phyloP scores from a whole-genome alignment of 2,113 vertebrate genomes.

The Cryptomyrus ogoouensis region DNA sequence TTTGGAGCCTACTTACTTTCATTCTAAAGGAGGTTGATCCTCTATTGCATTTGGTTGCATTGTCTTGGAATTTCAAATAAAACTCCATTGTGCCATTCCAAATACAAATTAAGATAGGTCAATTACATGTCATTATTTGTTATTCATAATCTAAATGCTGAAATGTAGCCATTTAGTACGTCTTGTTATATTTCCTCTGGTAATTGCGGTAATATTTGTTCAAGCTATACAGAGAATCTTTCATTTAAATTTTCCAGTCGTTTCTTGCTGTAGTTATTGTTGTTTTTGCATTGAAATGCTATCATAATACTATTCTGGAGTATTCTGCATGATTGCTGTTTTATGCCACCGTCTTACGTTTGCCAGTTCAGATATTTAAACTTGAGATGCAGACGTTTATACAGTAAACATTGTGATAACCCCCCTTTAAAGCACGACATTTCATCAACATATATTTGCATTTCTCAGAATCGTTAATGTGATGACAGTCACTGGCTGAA shows the following conservation, averaged over 20 bases:
- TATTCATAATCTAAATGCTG: background rate
- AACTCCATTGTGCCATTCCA: background rate
- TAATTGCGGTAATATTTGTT: background rate
- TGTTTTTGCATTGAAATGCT: background rate
- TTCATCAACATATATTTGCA: background rate
- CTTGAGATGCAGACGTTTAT: constrained; percentile 11
- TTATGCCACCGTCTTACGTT: background rate
- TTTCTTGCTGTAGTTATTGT: background rate
- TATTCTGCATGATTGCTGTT: background rate
- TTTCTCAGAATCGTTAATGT: background rate
- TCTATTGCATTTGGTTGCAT: background rate
- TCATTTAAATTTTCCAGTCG: background rate
- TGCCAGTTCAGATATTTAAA: background rate
- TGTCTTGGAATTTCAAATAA: background rate
- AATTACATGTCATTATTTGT: background rate
- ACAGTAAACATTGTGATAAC: background rate
- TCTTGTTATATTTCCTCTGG: background rate
- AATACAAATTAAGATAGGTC: background rate
- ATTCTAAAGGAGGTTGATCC: background rate
- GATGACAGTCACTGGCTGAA: background rate
- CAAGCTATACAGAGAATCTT: background rate
- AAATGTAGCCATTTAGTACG: background rate
- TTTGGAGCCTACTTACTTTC: background rate
- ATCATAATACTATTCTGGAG: background rate
- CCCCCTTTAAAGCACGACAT: background rate